Conservation (phyloP, 2,797 vertebrate species). For the Anguilla marmorata region DNA sequence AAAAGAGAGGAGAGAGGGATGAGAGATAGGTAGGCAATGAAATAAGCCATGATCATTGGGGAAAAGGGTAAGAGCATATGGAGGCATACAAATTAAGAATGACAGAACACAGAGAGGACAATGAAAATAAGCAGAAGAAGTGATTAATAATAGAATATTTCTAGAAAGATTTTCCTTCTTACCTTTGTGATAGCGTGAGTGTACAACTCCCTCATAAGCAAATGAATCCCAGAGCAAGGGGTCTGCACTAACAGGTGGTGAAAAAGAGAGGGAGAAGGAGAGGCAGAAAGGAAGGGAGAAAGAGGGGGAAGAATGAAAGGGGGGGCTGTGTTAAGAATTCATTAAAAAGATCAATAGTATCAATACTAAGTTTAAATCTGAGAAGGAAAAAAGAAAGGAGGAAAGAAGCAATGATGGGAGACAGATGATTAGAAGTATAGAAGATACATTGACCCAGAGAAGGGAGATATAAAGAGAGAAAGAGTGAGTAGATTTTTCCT, state of each 20-base stretch:
- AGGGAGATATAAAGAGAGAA: conserved; percentile 37
- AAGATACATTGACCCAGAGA: not conserved
- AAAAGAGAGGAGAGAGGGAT: not conserved
- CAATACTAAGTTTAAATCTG: conserved; percentile 56
- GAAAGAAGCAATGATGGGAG: not conserved
- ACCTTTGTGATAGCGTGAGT: conserved; percentile 59
- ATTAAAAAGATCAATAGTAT: conserved; percentile 62
- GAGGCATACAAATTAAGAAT: not conserved
- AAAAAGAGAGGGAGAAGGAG: conserved; percentile 21
- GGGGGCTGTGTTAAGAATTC: conserved; percentile 43
- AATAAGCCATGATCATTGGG: not conserved
- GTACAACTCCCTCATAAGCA: conserved; percentile 68
- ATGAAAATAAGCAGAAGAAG: not conserved
- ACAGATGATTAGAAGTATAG: not conserved
- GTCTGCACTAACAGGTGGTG: conserved; percentile 63
- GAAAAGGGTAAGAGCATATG: not conserved
- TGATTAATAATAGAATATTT: conserved; percentile 9
- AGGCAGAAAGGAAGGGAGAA: conserved; percentile 22
- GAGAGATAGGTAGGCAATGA: not conserved
- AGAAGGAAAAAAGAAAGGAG: conserved; percentile 41
- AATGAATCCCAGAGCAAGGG: conserved; percentile 57
- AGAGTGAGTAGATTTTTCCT: conserved; percentile 54
- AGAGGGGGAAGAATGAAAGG: conserved; percentile 30
- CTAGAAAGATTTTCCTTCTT: conserved; percentile 41
- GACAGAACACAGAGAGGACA: not conserved